Evolutionary conservation across 2,797 vertebrate species (phyloP), one percentile per base, ranked within the genome.

Genomic region (Peromyscus melanophrys): DNA sequence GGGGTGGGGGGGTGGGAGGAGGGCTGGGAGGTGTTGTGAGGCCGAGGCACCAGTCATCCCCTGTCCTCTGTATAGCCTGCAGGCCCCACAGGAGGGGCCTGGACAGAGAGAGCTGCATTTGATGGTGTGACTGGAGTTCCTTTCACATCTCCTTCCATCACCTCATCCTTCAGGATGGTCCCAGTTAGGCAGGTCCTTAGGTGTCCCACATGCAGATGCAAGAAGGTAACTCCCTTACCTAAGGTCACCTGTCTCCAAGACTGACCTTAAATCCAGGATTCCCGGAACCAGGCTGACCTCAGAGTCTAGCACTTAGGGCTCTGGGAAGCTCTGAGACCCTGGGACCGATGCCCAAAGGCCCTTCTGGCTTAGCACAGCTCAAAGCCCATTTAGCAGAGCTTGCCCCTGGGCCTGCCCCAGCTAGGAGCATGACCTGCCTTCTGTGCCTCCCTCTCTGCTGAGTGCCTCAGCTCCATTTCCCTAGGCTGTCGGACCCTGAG

Each of bases 141-240:
- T 55, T 27, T 46, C 8, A 0, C 1, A 25, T 9, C 34, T 31
- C 23, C 29, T 1, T 34, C 2, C 5, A 4, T 19, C 29, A 9
- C 25, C 69, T n/a, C 55, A 10, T 73, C 40, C 67, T 65, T 73
- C 3, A 0, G 43, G 29, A 52, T 4, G 4, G 27, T 25, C 75
- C 73, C 25, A 4, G 31, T 40, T 34, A 71, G 4, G 71, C 55
- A 14, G 40, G 13, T 11, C 8, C 13, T n/a, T 59, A 40, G 67
- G 31, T 9, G 63, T 61, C 27, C 49, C 6, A 10, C 31, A 2
- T 29, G 11, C 52, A 10, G 17, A 81, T 12, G 2, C 6, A 71
- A 55, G 65, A 40, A 46, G 46, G 34, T 13, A 55, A 16, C 25
- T 25, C 71, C 55, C 77, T 81, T 34, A 10, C n/a, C 9, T 57